Evolutionary conservation across 2,113 vertebrate genomes (phyloP).

Genomic region (Crotalus tigris): DNA sequence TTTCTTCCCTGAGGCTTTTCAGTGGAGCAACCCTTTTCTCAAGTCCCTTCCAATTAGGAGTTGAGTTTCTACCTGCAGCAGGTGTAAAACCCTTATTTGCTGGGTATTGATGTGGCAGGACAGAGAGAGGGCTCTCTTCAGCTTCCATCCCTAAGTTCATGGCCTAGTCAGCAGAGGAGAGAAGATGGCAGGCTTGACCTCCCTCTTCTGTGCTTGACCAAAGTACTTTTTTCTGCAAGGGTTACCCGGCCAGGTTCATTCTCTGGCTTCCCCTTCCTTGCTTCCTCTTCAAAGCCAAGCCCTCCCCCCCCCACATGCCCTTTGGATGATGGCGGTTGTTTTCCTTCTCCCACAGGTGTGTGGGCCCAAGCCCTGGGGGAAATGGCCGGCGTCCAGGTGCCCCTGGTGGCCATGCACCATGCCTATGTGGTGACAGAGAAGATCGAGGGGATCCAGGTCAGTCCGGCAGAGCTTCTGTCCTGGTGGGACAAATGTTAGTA

Average conservation of each 20-base stretch:
- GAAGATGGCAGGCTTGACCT: background rate
- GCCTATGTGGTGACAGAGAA: conserved; percentile 94
- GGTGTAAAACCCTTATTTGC: background rate
- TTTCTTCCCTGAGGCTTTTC: background rate
- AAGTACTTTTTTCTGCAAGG: background rate
- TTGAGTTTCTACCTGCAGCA: background rate
- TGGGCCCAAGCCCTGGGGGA: conserved; percentile 85
- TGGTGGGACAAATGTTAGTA: background rate
- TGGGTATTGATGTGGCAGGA: background rate
- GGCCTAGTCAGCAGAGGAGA: background rate
- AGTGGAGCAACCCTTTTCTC: background rate
- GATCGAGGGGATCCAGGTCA: conserved; percentile 95
- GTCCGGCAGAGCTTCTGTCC: background rate
- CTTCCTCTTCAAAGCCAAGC: background rate
- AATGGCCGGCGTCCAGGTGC: conserved; percentile 91
- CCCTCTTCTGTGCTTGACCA: background rate
- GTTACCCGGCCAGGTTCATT: background rate
- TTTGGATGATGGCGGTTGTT: background rate
- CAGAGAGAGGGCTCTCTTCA: background rate
- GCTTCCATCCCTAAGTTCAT: background rate
- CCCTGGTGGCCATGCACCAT: conserved; percentile 90
- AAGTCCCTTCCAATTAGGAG: background rate
- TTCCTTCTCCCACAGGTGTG: conserved; percentile 73
- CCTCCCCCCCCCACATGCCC: background rate
- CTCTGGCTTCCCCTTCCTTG: background rate